Evolutionary conservation across 2,113 vertebrate genomes (phyloP), one percentile per base, ranked within the genome.

Genomic region (Engraulis encrasicolus): DNA sequence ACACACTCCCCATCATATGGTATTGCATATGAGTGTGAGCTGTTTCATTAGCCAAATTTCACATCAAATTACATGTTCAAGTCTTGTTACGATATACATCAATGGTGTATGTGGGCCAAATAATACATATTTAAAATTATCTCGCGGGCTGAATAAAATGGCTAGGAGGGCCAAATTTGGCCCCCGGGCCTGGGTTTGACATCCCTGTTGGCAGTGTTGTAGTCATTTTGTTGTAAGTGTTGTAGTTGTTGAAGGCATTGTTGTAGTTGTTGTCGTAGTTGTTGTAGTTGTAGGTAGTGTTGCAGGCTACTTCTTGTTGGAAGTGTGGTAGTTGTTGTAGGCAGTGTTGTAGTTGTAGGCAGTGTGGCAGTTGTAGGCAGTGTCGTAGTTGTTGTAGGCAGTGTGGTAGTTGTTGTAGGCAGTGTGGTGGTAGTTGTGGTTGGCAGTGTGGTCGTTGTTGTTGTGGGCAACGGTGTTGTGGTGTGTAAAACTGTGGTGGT

Each of bases 321-420:
- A 20, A 48, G 80, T 14, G 50, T 77, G n/a, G 40, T 45, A 45
- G 40, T 45, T 1, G 45, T 14, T 3, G 52, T 77, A 7, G 66
- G 84, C 27, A 48, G 80, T 14, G 50, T 77, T 31, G 83, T 18
- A 9, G 50, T 17, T 6, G n/a, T 7, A 19, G 20, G 15, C 7
- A n/a, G 52, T 15, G 82, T 48, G 40, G 83, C 49, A 14, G 9
- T 80, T 6, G 15, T n/a, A n/a, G n/a, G n/a, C n/a, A n/a, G 37
- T 79, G 19, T 83, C 1, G 15, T 78, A 3, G 5, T 36, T 36
- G 2, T 17, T 6, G n/a, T 7, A 19, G 20, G 15, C 7, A n/a
- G 52, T 15, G 82, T 48, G 40, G 83, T 50, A 14, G 86, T 54
- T 1, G 9, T 80, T 6, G 15, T n/a, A n/a, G n/a, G n/a, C n/a